Base-by-base conservation (phyloP, 2,797 vertebrate species). In the Poeciliopsis infans region DNA sequence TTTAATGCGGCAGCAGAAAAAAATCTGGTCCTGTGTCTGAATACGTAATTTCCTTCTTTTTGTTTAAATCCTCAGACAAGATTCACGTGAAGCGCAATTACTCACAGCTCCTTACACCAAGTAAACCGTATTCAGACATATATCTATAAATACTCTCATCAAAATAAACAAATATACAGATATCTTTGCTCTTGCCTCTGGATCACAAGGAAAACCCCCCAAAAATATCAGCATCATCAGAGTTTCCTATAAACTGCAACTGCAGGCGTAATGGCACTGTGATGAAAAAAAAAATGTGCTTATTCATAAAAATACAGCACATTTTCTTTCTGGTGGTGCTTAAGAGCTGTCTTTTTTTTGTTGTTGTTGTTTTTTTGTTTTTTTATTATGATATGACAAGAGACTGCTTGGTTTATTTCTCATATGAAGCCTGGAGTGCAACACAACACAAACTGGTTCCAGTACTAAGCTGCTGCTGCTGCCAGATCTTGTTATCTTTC, bases 141-240 rank as follows among this genome's bases (percentile, higher is more conserved):
- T 89, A 89, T 93, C 87, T 85, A 84, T 92, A 94, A 93, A 94
- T 90, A 93, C 89, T 94, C 88, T 93, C 85, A 82, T 88, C 78
- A 90, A 92, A 92, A 90, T 91, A 93, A 90, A 89, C 88, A 79
- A 80, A 85, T 84, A 57, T 90, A 92, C 79, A 92, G 87, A 81
- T 75, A 78, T 87, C 79, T 90, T 87, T 89, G 82, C 88, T 84
- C 83, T 70, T 85, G 78, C 80, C 80, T 87, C 80, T 85, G 72
- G 72, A 84, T 87, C 85, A 82, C 59, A 47, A 77, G 79, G 80
- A 76, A 43, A 77, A 76, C 86, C 71, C 75, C 85, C 73, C 55
- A 78, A 82, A 89, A 85, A 89, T 86, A 86, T 87, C 82, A 76
- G 87, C 83, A 55, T 88, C 81, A 31, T 86, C 79, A 77, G 57